Evolutionary conservation across 1,140 invertebrate species (phyloP).

Genomic region (Ctenoplectra terminalis): DNA sequence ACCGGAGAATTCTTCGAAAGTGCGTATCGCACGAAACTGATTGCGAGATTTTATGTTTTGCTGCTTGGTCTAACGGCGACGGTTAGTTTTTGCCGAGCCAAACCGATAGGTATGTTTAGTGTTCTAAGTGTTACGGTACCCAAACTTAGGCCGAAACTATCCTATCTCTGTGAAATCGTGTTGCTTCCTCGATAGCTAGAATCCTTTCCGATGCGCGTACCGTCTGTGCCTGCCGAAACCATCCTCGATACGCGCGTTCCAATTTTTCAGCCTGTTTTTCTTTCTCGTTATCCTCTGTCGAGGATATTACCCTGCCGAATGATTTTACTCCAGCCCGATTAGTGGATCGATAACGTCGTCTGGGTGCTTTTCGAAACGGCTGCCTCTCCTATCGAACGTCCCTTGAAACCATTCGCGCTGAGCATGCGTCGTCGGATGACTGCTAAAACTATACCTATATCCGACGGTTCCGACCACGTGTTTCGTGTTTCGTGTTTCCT

Average conservation of each 20-base stretch:
- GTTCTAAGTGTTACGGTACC: neutral
- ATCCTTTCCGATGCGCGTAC: no score
- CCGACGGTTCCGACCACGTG: neutral
- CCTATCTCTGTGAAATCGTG: no score
- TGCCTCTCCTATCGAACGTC: constrained; percentile 27
- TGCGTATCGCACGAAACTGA: neutral
- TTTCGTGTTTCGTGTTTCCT: no score
- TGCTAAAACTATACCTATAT: neutral
- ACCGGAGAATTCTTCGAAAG: constrained; percentile 7
- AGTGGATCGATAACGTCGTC: constrained; percentile 29
- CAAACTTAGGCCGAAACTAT: no score
- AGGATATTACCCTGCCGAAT: neutral
- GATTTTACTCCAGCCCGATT: neutral
- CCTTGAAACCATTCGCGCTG: neutral
- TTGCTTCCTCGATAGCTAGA: no score
- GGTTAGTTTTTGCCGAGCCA: neutral
- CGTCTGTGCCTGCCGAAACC: no score
- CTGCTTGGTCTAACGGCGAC: neutral
- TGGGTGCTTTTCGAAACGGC: constrained; percentile 3
- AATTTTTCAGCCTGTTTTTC: no score
- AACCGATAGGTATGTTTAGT: constrained; percentile 22
- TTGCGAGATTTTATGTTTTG: neutral
- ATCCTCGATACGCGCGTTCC: no score
- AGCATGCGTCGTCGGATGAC: constrained; percentile 22
- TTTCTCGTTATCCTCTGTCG: no score